A percentile compares a stretch with the other conserved stretches of the same genome.
These are phyloP conservation scores for Garra rufa DNA, from an alignment of 2,113 vertebrate genomes.

Conservation along the genomic window DNA sequence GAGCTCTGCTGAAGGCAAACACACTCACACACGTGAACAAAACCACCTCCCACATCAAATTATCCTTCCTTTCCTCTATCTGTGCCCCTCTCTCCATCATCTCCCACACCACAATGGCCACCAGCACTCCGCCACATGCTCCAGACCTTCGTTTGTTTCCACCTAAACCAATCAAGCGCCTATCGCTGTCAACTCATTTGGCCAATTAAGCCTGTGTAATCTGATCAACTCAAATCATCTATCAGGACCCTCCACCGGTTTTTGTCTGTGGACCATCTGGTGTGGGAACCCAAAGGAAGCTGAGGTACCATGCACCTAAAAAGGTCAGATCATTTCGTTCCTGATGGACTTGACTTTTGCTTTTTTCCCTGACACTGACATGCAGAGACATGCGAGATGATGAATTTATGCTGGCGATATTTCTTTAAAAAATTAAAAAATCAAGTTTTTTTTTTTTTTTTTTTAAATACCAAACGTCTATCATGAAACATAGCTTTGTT, in stretches of 20 bases:
- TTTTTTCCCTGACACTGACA: conserved; percentile 27
- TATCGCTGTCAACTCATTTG: conserved; percentile 71
- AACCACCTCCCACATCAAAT: conserved; percentile 41
- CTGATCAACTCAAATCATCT: conserved; percentile 73
- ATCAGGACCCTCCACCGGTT: conserved; percentile 62
- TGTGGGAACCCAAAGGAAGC: conserved; percentile 48
- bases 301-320: conserved; percentile 4
- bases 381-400: conserved; percentile 10
- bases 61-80: conserved; percentile 20
- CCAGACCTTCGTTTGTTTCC: conserved; percentile 68
- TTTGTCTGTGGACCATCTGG: conserved; percentile 72
- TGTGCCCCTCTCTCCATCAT: not conserved
- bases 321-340: conserved; percentile 43
- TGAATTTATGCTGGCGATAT: not conserved
- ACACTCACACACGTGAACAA: conserved; percentile 31
- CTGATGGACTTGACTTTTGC: conserved; percentile 46
- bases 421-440: not conserved
- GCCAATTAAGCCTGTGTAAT: conserved; percentile 69
- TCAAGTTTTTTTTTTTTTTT: no score
- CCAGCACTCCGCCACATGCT: conserved; percentile 57
- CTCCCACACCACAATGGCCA: conserved; percentile 44
- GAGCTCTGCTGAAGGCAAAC: conserved; percentile 43
- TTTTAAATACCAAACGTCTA: not conserved
- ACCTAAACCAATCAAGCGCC: conserved; percentile 70
- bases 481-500: not conserved